Conservation (phyloP, 2,113 vertebrate species). For the Eulemur rufifrons region DNA sequence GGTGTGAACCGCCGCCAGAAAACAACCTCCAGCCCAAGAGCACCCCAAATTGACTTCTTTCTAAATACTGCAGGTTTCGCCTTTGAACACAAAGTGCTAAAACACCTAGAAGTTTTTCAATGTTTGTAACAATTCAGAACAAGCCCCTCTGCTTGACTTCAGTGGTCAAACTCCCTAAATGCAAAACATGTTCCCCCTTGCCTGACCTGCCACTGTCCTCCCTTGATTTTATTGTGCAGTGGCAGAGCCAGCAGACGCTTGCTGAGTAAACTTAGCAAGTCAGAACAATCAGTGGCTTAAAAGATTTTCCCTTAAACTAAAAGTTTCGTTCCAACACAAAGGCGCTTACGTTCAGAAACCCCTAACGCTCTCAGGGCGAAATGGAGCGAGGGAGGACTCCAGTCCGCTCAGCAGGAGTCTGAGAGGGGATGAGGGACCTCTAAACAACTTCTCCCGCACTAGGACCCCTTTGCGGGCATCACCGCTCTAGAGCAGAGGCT, state of each 20-base stretch:
- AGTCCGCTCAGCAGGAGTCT: neutral
- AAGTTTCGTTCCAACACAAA: conserved; percentile 76
- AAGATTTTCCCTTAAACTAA: conserved; percentile 75
- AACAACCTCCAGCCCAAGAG: neutral
- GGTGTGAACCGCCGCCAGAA: conserved; percentile 27
- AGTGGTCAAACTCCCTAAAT: conserved; percentile 55
- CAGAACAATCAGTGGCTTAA: conserved; percentile 77
- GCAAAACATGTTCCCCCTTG: conserved; percentile 62
- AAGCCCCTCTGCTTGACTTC: conserved; percentile 41
- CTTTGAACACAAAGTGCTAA: conserved; percentile 54
- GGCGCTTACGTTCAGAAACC: conserved; percentile 11
- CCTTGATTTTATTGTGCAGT: conserved; percentile 59
- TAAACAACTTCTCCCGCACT: neutral
- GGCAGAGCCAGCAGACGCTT: conserved; percentile 59
- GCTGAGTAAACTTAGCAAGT: conserved; percentile 75
- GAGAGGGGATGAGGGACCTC: neutral
- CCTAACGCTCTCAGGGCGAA: conserved; percentile 16
- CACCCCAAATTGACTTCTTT: neutral
- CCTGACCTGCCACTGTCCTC: conserved; percentile 66
- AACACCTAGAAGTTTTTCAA: conserved; percentile 65
- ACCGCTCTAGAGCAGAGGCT: neutral
- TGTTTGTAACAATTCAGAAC: conserved; percentile 43
- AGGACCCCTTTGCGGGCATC: neutral
- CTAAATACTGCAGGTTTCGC: conserved; percentile 51
- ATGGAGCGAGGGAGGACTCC: neutral